A percentile compares a stretch with the other conserved stretches of the same genome.
Evolutionary conservation across 2,888 invertebrate species (phyloP).

Genomic region (Nebria brevicollis): DNA sequence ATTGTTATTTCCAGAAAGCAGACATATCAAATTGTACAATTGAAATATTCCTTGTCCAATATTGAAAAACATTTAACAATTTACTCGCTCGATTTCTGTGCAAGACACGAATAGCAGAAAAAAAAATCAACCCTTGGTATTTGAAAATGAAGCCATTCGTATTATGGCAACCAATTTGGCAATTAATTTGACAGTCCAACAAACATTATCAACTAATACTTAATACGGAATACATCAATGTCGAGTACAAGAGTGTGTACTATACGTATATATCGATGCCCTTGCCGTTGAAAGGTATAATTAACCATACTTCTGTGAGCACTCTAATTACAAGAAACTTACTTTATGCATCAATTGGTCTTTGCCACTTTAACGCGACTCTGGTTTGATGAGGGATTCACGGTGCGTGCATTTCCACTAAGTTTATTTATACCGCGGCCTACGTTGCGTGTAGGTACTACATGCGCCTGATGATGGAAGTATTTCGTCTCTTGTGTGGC

Average conservation of each 20-base stretch:
- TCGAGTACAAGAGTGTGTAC: background rate
- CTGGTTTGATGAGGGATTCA: background rate
- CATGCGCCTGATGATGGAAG: background rate
- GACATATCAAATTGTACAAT: too few relatives aligned
- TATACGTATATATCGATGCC: background rate
- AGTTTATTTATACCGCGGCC: background rate
- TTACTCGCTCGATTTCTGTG: too few relatives aligned
- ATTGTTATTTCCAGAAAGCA: too few relatives aligned
- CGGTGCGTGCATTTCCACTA: background rate
- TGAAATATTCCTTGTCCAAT: too few relatives aligned
- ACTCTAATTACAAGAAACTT: slow-evolving; percentile 24
- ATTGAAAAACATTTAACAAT: too few relatives aligned
- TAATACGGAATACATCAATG: background rate
- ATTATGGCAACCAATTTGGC: background rate
- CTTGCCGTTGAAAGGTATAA: slow-evolving; percentile 16
- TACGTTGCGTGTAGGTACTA: background rate
- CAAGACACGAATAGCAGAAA: too few relatives aligned
- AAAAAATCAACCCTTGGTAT: too few relatives aligned
- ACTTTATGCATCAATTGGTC: slow-evolving; percentile 27
- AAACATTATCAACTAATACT: background rate
- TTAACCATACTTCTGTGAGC: slow-evolving; percentile 36
- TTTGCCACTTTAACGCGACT: slow-evolving; percentile 3
- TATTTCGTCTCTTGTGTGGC: background rate
- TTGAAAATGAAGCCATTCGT: background rate
- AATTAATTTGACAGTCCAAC: background rate